Evolutionary conservation across 2,888 invertebrate genomes (phyloP), one percentile per base, ranked within the genome.

Genomic region (Ochropleura plecta): DNA sequence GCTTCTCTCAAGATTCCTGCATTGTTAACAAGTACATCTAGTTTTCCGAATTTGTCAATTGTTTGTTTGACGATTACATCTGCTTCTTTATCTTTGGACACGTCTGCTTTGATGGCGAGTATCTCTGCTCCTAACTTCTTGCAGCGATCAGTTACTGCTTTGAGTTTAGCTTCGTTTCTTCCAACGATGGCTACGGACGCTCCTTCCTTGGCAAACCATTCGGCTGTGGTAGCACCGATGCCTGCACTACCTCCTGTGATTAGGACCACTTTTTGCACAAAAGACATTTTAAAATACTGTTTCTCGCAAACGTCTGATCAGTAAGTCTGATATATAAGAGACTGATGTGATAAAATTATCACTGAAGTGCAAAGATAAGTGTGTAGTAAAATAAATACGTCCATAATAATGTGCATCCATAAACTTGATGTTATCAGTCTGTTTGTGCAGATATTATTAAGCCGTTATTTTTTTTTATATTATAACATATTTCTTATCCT

Each of bases 221-320:
- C 75, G 0, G 92, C 93, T 12, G 90, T 88, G 2, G 91, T 82
- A 1, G 92, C 93, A 12, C 94, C 93, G 4, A 93, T 93, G 0
- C 93, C 92, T 0, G 92, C 89, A 75, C 93, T 92, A 0, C 89
- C 91, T 2, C 93, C 93, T 0, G 92, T 93, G 5, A 93, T 86
- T 7, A 93, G 71, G 5, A 92, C 92, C 0, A 93, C 91, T 90
- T 93, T 94, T 16, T 88, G 82, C 12, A 69, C 42, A 42, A 92
- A 93, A 88, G 88, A 90, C 92, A 92, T 93, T 20, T 55, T 40
- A 10, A 40, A 49, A 48, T 12, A 9, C 5, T 46, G 14, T 55
- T 20, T 20, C 20, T 6, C 20, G 7, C 5, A 8, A 9, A 72
- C 80, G 80, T 57, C 80, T 55, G 80, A 63, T 18, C 55, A 44